Conservation (phyloP, 2,888 invertebrate species). For the Chloromyia formosa region DNA sequence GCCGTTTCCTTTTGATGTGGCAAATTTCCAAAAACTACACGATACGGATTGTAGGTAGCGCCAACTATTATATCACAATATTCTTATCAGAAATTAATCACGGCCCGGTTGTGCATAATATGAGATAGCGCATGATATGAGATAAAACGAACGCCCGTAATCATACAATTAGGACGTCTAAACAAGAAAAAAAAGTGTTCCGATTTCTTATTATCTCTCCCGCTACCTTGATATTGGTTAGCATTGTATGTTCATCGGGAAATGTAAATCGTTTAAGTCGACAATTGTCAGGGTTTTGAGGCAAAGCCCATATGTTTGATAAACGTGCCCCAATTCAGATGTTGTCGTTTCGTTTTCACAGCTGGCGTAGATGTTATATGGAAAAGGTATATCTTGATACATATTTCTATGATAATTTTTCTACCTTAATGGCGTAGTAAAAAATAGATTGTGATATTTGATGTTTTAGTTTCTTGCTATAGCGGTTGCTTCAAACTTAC, state of each 20-base stretch:
- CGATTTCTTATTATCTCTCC: slow-evolving; percentile 9
- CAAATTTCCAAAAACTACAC: slow-evolving; percentile 12
- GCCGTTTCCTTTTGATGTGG: slow-evolving; percentile 17
- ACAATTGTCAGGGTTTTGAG: not conserved
- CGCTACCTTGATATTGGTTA: slow-evolving; percentile 2
- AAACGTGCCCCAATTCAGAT: not conserved
- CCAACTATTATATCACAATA: not conserved
- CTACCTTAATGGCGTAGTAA: no score
- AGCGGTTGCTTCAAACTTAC: no score
- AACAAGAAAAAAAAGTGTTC: not conserved
- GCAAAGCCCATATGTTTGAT: not conserved
- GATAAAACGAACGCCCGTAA: not conserved
- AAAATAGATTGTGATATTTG: no score
- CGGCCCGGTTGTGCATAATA: not conserved
- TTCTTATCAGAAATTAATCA: slow-evolving; percentile 17
- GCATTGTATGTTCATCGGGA: not conserved
- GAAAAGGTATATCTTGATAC: no score
- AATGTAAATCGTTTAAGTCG: not conserved
- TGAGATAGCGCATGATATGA: not conserved
- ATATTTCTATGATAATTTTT: no score
- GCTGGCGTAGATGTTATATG: no score
- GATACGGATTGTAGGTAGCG: not conserved
- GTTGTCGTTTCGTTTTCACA: not conserved
- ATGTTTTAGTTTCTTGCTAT: no score
- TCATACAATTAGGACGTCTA: not conserved